phyloP scores from a whole-genome alignment of 2,888 invertebrate species.

The Drosophila pseudotalamancana region DNA sequence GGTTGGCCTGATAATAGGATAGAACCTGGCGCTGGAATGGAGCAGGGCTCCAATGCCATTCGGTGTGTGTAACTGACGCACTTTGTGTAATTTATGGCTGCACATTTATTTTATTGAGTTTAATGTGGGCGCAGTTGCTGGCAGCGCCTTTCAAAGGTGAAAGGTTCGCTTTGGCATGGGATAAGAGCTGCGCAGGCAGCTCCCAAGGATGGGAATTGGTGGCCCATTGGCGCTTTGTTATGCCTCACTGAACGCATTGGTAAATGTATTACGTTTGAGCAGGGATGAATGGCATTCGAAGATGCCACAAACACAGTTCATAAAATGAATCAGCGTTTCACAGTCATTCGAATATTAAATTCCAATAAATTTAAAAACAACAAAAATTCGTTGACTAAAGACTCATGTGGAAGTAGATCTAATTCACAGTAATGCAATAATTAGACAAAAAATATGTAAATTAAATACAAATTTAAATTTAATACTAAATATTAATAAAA shows the following conservation, averaged over 20 bases:
- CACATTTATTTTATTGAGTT: slow-evolving; percentile 77
- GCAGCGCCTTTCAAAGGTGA: slow-evolving; percentile 52
- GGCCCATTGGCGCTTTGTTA: slow-evolving; percentile 50
- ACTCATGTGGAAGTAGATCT: neutral
- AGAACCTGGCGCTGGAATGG: neutral
- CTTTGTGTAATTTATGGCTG: slow-evolving; percentile 70
- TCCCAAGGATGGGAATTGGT: slow-evolving; percentile 46
- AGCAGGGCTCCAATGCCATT: slow-evolving; percentile 8
- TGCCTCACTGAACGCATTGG: slow-evolving; percentile 43
- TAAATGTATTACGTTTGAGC: slow-evolving; percentile 46
- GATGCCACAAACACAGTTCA: slow-evolving; percentile 43
- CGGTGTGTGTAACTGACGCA: slow-evolving; percentile 65
- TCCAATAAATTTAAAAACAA: slow-evolving; percentile 5
- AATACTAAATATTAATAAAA: neutral
- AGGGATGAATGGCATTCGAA: slow-evolving; percentile 30
- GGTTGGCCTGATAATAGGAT: slow-evolving; percentile 3
- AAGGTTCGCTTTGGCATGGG: slow-evolving; percentile 19
- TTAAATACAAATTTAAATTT: neutral
- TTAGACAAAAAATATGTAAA: neutral
- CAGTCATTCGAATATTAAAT: slow-evolving; percentile 35
- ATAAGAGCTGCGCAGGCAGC: slow-evolving; percentile 10
- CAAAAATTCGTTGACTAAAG: neutral
- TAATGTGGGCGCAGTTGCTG: slow-evolving; percentile 69
- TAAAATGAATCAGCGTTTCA: slow-evolving; percentile 34
- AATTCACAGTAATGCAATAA: neutral